These are phyloP conservation scores for Malacosoma neustria DNA, from an alignment of 2,888 invertebrate species.

Conservation along the genomic window DNA sequence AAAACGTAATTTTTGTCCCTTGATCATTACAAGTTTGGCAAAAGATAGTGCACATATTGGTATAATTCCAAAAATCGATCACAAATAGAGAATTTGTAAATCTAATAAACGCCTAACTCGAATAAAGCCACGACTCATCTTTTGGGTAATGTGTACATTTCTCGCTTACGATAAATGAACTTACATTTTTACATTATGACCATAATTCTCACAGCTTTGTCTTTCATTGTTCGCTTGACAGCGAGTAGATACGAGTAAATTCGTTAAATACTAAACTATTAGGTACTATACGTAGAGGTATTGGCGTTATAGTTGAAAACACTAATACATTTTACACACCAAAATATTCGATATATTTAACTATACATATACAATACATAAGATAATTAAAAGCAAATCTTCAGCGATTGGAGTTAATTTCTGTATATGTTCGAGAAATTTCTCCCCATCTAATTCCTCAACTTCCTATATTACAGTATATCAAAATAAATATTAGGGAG, in stretches of 20 bases:
- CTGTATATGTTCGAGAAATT: no score
- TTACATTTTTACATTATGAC: constrained; percentile 68
- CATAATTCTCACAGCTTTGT: constrained; percentile 75
- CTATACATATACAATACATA: constrained; percentile 18
- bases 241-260: constrained; percentile 67
- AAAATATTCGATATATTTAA: constrained; percentile 10
- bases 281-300: constrained; percentile 47
- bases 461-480: no score
- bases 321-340: constrained; percentile 27
- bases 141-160: constrained; percentile 33
- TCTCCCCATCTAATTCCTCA: no score
- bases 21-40: no score
- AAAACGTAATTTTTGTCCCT: no score
- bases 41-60: no score
- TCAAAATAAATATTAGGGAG: no score
- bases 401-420: constrained; percentile 6
- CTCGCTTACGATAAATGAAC: constrained; percentile 56
- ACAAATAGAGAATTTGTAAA: constrained; percentile 34
- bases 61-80: no score
- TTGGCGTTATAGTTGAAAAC: constrained; percentile 36
- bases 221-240: constrained; percentile 70
- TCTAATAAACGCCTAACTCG: no score
- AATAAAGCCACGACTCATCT: constrained; percentile 35
- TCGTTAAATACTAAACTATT: constrained; percentile 64
- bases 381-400: constrained; percentile 8